phyloP scores from a whole-genome alignment of 2,113 vertebrate species.

The Casuarius casuarius region DNA sequence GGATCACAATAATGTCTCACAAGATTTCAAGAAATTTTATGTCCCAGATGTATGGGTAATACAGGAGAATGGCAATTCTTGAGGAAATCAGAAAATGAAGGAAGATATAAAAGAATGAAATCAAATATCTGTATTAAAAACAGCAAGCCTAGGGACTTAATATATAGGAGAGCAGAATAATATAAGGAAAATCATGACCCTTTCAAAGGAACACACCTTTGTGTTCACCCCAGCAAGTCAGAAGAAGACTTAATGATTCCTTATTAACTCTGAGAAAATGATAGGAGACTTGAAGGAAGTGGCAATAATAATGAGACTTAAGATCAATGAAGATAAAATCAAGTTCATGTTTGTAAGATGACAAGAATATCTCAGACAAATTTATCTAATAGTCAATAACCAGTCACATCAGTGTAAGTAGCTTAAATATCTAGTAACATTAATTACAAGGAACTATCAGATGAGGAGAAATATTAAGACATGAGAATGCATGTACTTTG shows the following conservation, averaged over 20 bases:
- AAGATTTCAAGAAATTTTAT: neutral
- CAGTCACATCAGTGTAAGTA: neutral
- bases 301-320: neutral
- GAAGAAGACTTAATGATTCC: neutral
- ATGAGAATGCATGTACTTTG: neutral
- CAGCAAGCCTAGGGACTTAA: neutral
- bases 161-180: neutral
- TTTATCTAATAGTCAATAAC: neutral
- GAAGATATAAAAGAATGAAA: neutral
- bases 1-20: neutral
- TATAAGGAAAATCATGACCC: neutral
- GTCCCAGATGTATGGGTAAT: neutral
- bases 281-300: neutral
- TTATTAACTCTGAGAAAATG: neutral
- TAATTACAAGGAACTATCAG: neutral
- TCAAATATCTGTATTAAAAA: neutral
- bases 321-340: neutral
- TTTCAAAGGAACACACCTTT: neutral
- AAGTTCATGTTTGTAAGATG: neutral
- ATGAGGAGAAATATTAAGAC: neutral
- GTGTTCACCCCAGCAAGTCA: neutral
- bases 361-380: neutral
- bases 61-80: neutral
- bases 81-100: neutral
- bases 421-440: neutral